Conservation (phyloP, 1,140 invertebrate genomes). For the Anastrepha obliqua region DNA sequence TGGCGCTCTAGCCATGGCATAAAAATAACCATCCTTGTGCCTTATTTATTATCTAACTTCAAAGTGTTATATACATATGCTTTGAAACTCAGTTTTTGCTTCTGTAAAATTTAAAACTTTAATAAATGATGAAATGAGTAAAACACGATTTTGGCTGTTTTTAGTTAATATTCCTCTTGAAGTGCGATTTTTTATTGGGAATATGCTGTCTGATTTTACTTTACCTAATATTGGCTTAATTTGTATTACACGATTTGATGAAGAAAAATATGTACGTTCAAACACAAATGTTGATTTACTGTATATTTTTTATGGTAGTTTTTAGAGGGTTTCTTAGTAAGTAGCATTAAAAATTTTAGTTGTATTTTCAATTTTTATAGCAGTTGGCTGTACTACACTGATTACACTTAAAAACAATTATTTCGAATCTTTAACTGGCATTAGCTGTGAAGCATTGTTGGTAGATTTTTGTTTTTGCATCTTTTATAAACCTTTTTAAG, state of each 20-base stretch:
- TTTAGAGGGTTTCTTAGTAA: neutral
- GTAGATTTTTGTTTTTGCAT: neutral
- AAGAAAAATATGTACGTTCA: neutral
- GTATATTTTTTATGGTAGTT: neutral
- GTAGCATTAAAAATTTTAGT: neutral
- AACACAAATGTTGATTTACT: too few relatives aligned
- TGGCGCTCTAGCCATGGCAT: too few relatives aligned
- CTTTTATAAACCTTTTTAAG: neutral
- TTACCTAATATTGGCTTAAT: conserved; percentile 21
- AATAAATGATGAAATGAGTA: too few relatives aligned
- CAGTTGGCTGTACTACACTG: too few relatives aligned
- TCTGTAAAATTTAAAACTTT: too few relatives aligned
- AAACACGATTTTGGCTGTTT: too few relatives aligned
- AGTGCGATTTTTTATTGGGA: too few relatives aligned
- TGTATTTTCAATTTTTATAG: neutral
- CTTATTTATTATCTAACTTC: too few relatives aligned
- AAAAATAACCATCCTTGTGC: too few relatives aligned
- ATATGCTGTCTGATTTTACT: neutral
- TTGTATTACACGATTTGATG: neutral
- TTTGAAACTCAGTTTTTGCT: too few relatives aligned
- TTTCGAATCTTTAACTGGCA: neutral
- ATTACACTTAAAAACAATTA: neutral
- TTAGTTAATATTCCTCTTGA: too few relatives aligned
- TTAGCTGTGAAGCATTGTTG: neutral
- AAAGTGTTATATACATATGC: too few relatives aligned